Conservation (phyloP, 2,888 invertebrate species). For the Branchinecta sandiegonensis region DNA sequence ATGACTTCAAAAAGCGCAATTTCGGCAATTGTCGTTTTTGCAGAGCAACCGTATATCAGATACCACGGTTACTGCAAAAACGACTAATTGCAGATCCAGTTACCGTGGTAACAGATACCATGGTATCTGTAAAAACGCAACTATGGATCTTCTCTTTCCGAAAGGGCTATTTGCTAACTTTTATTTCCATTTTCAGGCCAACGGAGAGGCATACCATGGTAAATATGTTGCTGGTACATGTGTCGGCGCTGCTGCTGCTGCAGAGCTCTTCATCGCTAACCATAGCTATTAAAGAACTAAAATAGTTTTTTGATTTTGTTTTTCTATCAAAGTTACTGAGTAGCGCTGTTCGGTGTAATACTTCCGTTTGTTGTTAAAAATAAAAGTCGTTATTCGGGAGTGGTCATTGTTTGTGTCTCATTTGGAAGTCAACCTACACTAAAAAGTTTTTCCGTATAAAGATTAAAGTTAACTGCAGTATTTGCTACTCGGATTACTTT, state of each 20-base stretch:
- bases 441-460: no score
- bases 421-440: background rate
- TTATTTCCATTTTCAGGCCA: slow-evolving; percentile 49
- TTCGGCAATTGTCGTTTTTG: no score
- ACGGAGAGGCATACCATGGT: slow-evolving; percentile 77
- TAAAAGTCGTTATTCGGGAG: background rate
- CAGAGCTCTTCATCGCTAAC: slow-evolving; percentile 83
- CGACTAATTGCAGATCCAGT: no score
- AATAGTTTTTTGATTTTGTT: slow-evolving; percentile 8
- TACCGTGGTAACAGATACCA: no score
- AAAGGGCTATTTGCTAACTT: slow-evolving; percentile 2
- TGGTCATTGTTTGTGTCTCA: background rate
- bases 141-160: no score
- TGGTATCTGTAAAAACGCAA: no score
- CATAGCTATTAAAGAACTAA: slow-evolving; percentile 67
- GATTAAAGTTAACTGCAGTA: no score
- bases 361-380: slow-evolving; percentile 9
- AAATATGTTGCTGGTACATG: slow-evolving; percentile 79
- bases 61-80: no score
- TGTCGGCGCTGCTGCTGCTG: slow-evolving; percentile 67
- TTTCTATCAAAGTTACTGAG: background rate
- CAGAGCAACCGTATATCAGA: no score
- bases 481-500: no score
- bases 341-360: slow-evolving; percentile 13
- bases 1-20: no score